Evolutionary conservation across 2,113 vertebrate genomes (phyloP).

Genomic region (Eurystomus gularis): DNA sequence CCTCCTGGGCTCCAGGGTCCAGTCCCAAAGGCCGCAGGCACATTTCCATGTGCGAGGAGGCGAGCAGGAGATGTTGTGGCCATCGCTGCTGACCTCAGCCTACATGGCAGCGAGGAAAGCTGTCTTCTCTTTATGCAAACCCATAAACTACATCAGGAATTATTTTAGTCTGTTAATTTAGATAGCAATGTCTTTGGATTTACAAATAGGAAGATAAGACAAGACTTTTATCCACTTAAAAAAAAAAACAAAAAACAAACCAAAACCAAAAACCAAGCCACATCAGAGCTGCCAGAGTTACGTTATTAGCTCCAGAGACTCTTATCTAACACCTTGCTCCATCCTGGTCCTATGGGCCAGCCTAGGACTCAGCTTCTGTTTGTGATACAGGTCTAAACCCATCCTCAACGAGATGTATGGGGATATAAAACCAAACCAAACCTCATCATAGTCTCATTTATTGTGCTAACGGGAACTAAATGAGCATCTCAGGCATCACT

Average conservation of each 20-base stretch:
- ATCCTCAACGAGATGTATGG: neutral
- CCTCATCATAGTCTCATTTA: neutral
- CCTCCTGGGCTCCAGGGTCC: neutral
- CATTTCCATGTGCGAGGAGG: rapidly evolving
- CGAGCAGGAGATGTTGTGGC: neutral
- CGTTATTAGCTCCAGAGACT: neutral
- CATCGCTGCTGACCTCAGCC: neutral
- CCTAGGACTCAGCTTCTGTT: neutral
- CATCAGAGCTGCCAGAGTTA: neutral
- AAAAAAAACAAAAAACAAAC: neutral
- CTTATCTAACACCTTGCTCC: neutral
- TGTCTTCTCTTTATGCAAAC: neutral
- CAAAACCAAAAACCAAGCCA: neutral
- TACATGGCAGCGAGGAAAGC: neutral
- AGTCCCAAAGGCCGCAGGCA: neutral
- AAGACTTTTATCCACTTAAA: neutral
- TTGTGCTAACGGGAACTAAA: neutral
- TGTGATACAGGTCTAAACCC: neutral
- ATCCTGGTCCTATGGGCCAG: neutral
- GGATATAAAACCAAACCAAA: neutral
- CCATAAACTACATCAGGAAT: neutral
- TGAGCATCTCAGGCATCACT: neutral
- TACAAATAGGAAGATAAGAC: neutral
- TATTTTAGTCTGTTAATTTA: neutral
- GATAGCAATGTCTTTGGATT: neutral